Evolutionary conservation across 2,113 vertebrate species (phyloP), one percentile per base, ranked within the genome.

Genomic region (Urocitellus parryii): DNA sequence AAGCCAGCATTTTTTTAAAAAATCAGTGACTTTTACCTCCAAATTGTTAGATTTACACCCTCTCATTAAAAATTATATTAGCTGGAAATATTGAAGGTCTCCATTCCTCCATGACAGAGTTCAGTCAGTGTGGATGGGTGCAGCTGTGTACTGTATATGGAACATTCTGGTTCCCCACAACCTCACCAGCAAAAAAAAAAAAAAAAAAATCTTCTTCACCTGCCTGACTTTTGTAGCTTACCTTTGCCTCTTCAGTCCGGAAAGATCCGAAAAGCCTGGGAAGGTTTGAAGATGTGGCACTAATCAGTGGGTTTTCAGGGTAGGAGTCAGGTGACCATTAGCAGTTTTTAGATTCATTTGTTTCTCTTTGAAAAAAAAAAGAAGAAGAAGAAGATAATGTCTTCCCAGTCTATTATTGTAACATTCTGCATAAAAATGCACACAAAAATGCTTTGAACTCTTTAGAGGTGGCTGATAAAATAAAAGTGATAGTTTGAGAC

Each of bases 381-480:
- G 84, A 76, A 5, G 11, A 91, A 93, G 87, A 76, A 4, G 14
- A 91, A n/a, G 39, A n/a, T 65, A 18, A 22, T 6, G 20, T 63
- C 81, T 34, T n/a, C 48, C 53, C 70, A 4, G 6, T 53, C 77
- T 74, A 39, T 86, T 88, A 34, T 34, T 65, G 72, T 88, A 85
- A 91, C 77, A 83, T 94, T 86, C n/a, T 92, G 78, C 83, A 45
- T 88, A 48, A 93, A 95, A 86, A 94, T 18, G 34, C 68, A 88
- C 61, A 34, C 10, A 1, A 80, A 95, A 96, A 92, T 84, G 87
- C 96, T 96, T 97, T 97, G 96, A 97, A 97, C 83, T 97, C 80
- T 63, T 72, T 72, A 37, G 90, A 97, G 92, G 95, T 93, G 92
- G 65, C 58, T 84, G 83, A 95, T 97, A 74, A 95, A 92, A 81